Conservation (phyloP, 2,888 invertebrate genomes). For the Drosophila borborema region DNA sequence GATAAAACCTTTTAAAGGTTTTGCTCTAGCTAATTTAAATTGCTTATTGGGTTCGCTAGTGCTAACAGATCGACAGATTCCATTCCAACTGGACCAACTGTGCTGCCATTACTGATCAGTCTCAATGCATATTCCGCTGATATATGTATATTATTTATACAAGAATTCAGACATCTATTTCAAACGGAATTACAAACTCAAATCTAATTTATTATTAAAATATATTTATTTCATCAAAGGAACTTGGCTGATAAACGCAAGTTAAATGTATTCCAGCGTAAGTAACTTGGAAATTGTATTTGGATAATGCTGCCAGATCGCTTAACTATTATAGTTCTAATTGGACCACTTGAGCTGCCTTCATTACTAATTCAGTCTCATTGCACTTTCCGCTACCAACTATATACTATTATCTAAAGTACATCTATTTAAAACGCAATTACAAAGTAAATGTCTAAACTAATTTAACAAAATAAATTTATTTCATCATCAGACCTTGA, state of each 20-base stretch:
- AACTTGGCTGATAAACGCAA: background rate
- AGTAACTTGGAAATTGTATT: background rate
- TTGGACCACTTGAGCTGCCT: background rate
- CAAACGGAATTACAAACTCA: background rate
- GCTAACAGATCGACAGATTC: background rate
- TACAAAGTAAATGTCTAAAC: conserved; percentile 1
- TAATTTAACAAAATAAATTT: conserved; percentile 11
- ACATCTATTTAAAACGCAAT: conserved; percentile 7
- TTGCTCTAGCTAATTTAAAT: background rate
- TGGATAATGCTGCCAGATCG: background rate
- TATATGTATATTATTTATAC: background rate
- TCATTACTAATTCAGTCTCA: background rate
- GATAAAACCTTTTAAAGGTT: background rate
- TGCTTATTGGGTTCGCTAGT: background rate
- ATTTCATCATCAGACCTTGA: conserved; percentile 8
- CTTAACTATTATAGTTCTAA: background rate
- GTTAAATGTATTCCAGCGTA: background rate
- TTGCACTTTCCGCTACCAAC: background rate
- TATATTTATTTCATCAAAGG: conserved; percentile 9
- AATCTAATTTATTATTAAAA: conserved; percentile 17
- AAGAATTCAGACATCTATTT: background rate
- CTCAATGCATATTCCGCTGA: background rate
- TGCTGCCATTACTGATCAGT: background rate
- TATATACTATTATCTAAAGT: background rate
- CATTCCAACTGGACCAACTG: background rate